Base-by-base conservation (phyloP, 2,888 invertebrate genomes). In the Spodoptera littoralis region DNA sequence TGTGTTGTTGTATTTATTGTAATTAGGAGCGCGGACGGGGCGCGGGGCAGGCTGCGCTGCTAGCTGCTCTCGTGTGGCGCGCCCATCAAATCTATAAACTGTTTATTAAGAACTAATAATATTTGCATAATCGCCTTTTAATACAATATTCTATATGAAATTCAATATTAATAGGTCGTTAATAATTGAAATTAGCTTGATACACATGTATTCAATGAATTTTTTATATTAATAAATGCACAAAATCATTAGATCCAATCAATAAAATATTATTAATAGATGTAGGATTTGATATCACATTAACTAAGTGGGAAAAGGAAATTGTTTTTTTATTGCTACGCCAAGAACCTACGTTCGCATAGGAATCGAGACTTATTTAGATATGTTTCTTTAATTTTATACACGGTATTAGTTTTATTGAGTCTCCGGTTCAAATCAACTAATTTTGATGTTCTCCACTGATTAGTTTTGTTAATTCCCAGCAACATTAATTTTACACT, bases 121-220 rank as follows among this genome's bases (percentile, higher is more conserved):
- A 94, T 94, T 94, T 92, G 92, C 93, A 94, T 94, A 94, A 94
- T 92, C 87, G 86, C 87, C 86, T 92, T 90, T 90, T 86, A 84
- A 90, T 87, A 87, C 88, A 87, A 89, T 83, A 88, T 84, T 86
- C 82, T 79, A 88, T 86, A 92, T 90, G 92, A 92, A 91, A 94
- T 90, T 89, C 90, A 89, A 93, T 93, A 88, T 90, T 91, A 90
- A 93, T 92, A 76, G 91, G 71, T 88, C 86, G 88, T 92, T 92
- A 89, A 89, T 90, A 90, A 88, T 81, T 83, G 85, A 86, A 93
- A 93, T 93, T 91, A 90, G 90, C 88, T 84, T 86, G 83, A 90
- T 90, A 90, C 87, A 85, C 85, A 86, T 81, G 84, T 82, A 84
- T 88, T 80, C 85, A 82, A 83, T 84, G 76, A 85, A 44, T 82